Base-by-base conservation (phyloP, 2,113 vertebrate species). In the Pelvicachromis taeniatus region DNA sequence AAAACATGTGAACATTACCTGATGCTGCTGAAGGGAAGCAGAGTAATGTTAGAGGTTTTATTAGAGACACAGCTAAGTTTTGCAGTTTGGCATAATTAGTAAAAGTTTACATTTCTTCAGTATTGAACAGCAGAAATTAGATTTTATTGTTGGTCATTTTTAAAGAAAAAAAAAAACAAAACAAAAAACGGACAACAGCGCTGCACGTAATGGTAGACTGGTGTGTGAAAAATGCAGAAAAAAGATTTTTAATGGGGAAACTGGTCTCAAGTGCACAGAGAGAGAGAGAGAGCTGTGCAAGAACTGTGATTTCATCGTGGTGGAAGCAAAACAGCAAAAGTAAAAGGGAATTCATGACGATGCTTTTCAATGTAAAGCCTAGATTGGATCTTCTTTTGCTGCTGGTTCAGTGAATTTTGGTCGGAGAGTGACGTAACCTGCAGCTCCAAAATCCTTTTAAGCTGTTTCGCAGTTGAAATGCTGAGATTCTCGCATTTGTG, bases 101-200 rank as follows among this genome's bases (percentile, higher is more conserved):
- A 61, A 35, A 61, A 35, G 31, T 35, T 35, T 3, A 12, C 0
- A 63, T 38, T 63, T 38, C 0, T 63, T 0, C 12, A 0, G 17
- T 63, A 38, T 38, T 63, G 59, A 63, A 63, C 59, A 63, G 17
- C 59, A 63, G 31, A 38, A 63, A 63, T 38, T 31, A 63, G 59
- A 2, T 6, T 35, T 7, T 35, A 7, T 35, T 35, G 33, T 35
- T 2, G 0, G 59, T 38, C 33, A 63, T 63, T 4, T 35, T 63
- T 31, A n/a, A 31, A 63, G 35, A n/a, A 63, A 61, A 58, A 61
- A 33, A 33, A 1, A 33, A 61, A 2, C 1, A n/a, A n/a, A 4
- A 35, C 33, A 35, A 19, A 33, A n/a, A n/a, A n/a, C 0, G 0
- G 35, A 16, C 0, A 1, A 63, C 59, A 63, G 59, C 59, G 38